Evolutionary conservation across 2,113 vertebrate genomes (phyloP).

Genomic region (Esox niger): DNA sequence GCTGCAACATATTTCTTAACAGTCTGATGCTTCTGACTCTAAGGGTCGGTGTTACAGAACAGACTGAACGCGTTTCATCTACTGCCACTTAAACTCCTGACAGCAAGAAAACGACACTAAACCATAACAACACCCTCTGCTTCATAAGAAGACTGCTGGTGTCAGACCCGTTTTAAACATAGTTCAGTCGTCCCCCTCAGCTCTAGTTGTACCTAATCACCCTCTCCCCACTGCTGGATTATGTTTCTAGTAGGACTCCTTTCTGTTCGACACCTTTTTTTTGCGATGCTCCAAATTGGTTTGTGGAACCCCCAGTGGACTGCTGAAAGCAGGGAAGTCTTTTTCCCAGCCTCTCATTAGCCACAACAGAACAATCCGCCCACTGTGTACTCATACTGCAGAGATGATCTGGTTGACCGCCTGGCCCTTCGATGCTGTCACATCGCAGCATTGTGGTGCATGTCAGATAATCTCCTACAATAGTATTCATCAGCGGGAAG

Average conservation of each 20-base stretch:
- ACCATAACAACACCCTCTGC: background rate
- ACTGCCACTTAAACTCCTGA: background rate
- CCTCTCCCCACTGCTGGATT: conserved; percentile 11
- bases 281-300: too few relatives aligned
- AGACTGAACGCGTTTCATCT: background rate
- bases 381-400: conserved; percentile 21
- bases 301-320: conserved; percentile 18
- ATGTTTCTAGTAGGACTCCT: conserved; percentile 3
- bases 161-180: too few relatives aligned
- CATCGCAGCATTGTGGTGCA: too few relatives aligned
- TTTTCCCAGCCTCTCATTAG: conserved; percentile 33
- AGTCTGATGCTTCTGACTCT: background rate
- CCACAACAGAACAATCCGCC: conserved; percentile 28
- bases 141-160: background rate
- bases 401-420: background rate
- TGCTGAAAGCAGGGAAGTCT: conserved; percentile 24
- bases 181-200: background rate
- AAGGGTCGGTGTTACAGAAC: background rate
- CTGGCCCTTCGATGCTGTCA: background rate
- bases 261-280: background rate
- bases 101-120: background rate
- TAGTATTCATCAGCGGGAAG: background rate
- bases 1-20: background rate
- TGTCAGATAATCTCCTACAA: background rate
- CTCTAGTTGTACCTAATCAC: conserved; percentile 8